Percentiles rank a stretch among this genome's conserved stretches.
phyloP scores from a whole-genome alignment of 2,113 vertebrate species.

The Myrmecobius fasciatus region DNA sequence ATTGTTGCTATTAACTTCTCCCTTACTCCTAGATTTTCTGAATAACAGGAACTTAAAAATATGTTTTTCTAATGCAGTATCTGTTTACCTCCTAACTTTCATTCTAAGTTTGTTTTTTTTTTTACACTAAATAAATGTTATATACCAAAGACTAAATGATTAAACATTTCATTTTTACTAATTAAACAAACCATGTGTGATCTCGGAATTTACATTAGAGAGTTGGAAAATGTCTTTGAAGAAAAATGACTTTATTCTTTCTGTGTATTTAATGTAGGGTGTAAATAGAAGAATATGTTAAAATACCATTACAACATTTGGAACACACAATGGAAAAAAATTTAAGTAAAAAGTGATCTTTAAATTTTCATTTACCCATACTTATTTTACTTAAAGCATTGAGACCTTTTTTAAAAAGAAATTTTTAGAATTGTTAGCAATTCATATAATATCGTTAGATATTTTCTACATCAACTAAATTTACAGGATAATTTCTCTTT shows the following conservation, averaged over 20 bases:
- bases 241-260: neutral
- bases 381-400: neutral
- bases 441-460: conserved; percentile 41
- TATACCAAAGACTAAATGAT: conserved; percentile 19
- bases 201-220: neutral
- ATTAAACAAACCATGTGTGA: conserved; percentile 7
- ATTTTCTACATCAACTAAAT: conserved; percentile 32
- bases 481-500: conserved; percentile 24
- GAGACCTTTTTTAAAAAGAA: neutral
- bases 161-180: conserved; percentile 21
- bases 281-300: neutral
- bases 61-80: conserved; percentile 36
- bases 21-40: neutral
- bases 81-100: neutral
- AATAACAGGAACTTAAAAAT: neutral
- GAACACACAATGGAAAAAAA: neutral
- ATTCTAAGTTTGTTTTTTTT: neutral
- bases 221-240: neutral
- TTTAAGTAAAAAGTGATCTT: neutral
- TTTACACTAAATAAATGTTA: neutral
- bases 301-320: neutral
- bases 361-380: neutral
- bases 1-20: conserved; percentile 39
- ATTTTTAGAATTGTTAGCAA: neutral
- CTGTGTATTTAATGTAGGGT: neutral